These are phyloP conservation scores for Atta colombica DNA, from an alignment of 1,140 invertebrate species.

Conservation along the genomic window DNA sequence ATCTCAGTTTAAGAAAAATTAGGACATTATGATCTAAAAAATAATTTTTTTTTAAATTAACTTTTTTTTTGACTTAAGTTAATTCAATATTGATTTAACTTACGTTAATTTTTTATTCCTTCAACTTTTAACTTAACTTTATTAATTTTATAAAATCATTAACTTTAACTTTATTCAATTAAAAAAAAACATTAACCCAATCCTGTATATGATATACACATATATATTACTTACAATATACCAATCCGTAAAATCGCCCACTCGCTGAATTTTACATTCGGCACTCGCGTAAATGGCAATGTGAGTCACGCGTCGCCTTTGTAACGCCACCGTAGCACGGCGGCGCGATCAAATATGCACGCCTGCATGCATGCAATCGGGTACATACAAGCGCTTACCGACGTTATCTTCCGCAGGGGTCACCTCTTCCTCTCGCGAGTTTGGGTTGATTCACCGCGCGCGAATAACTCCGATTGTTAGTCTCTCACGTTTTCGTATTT, in stretches of 20 bases:
- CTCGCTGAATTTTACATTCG: slow-evolving; percentile 38
- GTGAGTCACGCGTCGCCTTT: slow-evolving; percentile 62
- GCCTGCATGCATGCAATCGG: slow-evolving; percentile 66
- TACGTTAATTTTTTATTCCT: too few species aligned
- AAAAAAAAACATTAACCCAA: too few species aligned
- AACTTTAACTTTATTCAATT: too few species aligned
- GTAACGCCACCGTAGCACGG: slow-evolving; percentile 46
- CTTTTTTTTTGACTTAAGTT: too few species aligned
- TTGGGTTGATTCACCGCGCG: slow-evolving; percentile 44
- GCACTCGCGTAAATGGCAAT: slow-evolving; percentile 29
- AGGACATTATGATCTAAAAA: too few species aligned
- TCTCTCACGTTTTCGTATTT: slow-evolving; percentile 36
- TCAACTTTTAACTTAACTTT: too few species aligned
- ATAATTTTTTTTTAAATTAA: too few species aligned
- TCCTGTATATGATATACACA: too few species aligned
- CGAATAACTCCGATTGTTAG: slow-evolving; percentile 58
- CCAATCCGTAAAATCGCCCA: slow-evolving; percentile 46
- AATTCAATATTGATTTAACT: too few species aligned
- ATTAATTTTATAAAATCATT: too few species aligned
- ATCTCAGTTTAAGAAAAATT: too few species aligned
- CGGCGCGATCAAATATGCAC: slow-evolving; percentile 60
- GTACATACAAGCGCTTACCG: slow-evolving; percentile 46
- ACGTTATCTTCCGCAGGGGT: slow-evolving; percentile 56
- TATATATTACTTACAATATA: not conserved
- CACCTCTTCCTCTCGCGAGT: slow-evolving; percentile 19